Percentiles rank a stretch among this genome's conserved stretches.
Evolutionary conservation across 2,797 vertebrate genomes (phyloP).

Genomic region (Phoebastria nigripes): DNA sequence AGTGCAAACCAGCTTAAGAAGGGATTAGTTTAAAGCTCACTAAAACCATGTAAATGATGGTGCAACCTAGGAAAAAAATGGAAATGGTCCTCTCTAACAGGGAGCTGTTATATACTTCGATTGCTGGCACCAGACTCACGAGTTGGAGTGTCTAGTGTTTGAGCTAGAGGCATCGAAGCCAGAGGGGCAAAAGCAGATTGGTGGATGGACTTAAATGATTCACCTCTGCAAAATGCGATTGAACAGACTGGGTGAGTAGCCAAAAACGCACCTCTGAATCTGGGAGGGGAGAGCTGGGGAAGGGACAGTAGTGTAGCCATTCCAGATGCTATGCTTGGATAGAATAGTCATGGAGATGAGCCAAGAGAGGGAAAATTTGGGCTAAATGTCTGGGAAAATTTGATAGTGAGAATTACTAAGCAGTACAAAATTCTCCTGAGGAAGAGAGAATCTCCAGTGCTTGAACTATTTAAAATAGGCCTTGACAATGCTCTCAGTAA

Average conservation of each 20-base stretch:
- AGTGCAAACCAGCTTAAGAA: constrained; percentile 1
- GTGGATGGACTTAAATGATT: neutral
- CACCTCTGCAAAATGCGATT: neutral
- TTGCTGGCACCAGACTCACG: rapidly evolving
- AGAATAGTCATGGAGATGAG: neutral
- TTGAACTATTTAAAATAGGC: neutral
- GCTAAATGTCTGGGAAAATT: constrained; percentile 12
- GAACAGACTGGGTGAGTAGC: neutral
- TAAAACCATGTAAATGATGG: neutral
- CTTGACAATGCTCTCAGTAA: neutral
- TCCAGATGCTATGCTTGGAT: neutral
- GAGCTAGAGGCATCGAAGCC: neutral
- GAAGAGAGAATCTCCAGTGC: neutral
- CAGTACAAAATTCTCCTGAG: neutral
- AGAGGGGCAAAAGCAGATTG: neutral
- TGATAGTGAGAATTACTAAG: constrained; percentile 20
- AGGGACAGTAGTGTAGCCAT: neutral
- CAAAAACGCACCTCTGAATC: neutral
- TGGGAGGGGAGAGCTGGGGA: neutral
- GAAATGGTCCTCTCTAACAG: neutral
- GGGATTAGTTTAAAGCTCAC: constrained; percentile 14
- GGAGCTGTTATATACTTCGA: neutral
- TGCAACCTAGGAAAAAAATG: neutral
- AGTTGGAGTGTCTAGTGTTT: neutral
- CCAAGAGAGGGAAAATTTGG: neutral